Base-by-base conservation (phyloP, 2,797 vertebrate genomes). In the Microctenopoma steveboyesi region DNA sequence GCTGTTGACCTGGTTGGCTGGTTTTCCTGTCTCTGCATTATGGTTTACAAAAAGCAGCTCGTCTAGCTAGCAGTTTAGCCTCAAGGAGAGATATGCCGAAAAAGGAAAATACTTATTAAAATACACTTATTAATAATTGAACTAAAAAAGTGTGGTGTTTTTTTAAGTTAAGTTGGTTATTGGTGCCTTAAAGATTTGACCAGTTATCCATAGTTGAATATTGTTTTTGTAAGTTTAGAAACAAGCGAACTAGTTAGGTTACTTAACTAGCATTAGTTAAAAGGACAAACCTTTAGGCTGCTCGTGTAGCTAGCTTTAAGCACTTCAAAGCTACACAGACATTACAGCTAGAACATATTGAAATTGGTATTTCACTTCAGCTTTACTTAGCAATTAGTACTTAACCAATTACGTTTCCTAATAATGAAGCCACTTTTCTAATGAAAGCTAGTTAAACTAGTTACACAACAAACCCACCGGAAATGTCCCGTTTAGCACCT, bases 11-110 rank as follows among this genome's bases (percentile, higher is more conserved):
- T 83, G 1, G 66, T 0, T 4, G 56, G 14, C 7, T 78, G 82
- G 69, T 81, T 88, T 61, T 92, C 91, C 33, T 88, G 87, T 72
- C 87, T 90, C 74, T 77, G 88, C 93, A 94, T 94, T 6, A 10
- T 69, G 14, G 4, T 35, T 59, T 39, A 42, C 55, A n/a, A 37
- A 30, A 56, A 28, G 15, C 15, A 37, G 56, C 45, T 70, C 11
- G 22, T 16, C 27, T 37, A 28, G 37, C 2, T 22, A 42, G 13
- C 2, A 3, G n/a, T 2, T 47, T 27, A 65, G 33, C 50, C 35
- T 52, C 13, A 25, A 0, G 37, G 67, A 67, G 4, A 53, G 8
- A 76, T 4, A 7, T 2, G 42, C 6, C 9, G 9, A 39, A 11
- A 39, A 10, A 39, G 10, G 11, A 39, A 39, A 10, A 10, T 9